These are phyloP conservation scores for Ptilorrhoa leucosticta DNA, from an alignment of 2,113 vertebrate genomes.

Conservation along the genomic window DNA sequence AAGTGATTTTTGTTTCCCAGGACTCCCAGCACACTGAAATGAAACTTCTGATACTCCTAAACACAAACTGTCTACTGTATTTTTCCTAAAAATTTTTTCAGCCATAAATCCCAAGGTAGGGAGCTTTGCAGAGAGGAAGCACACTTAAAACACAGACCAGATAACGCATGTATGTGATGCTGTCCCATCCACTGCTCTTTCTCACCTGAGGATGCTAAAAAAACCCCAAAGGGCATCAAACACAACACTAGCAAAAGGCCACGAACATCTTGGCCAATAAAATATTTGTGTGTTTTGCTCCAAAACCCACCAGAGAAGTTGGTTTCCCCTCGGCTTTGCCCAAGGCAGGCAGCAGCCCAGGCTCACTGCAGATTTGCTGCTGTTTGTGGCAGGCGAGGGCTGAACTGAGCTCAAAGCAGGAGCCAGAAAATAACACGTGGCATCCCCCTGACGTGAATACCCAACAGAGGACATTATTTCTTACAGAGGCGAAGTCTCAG, in stretches of 20 bases:
- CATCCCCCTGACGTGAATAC: neutral
- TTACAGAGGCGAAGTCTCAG: neutral
- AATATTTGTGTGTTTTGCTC: neutral
- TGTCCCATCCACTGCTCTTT: neutral
- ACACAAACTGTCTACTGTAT: rapidly evolving
- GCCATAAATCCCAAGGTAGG: neutral
- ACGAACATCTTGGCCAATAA: rapidly evolving
- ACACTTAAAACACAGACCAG: neutral
- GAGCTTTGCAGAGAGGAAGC: neutral
- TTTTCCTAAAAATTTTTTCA: neutral
- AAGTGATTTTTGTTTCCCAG: neutral
- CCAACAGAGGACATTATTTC: neutral
- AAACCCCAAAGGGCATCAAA: neutral
- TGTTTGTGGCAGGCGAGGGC: rapidly evolving
- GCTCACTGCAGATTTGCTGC: neutral
- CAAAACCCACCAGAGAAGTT: neutral
- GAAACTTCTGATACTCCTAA: neutral
- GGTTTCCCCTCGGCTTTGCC: neutral
- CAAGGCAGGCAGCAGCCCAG: neutral
- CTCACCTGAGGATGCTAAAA: neutral
- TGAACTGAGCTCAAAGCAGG: neutral
- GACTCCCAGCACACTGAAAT: neutral
- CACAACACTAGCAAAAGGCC: neutral
- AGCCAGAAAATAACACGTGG: rapidly evolving
- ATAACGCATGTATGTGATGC: rapidly evolving